Evolutionary conservation across 1,140 invertebrate genomes (phyloP).

Genomic region (Rhynchophorus ferrugineus): DNA sequence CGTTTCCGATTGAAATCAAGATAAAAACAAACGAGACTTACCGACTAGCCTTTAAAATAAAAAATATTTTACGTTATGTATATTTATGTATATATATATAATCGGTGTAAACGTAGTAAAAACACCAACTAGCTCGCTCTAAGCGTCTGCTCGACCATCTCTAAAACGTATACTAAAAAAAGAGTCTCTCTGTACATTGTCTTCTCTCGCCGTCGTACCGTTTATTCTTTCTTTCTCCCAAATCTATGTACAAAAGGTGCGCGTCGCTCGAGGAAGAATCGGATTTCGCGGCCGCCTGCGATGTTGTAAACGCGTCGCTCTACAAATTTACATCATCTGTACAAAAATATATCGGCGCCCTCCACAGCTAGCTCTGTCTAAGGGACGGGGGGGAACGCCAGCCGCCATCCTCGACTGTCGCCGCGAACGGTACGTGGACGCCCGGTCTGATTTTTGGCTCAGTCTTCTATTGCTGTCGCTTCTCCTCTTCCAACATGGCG

Average conservation of each 20-base stretch:
- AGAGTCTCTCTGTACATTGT: conserved; percentile 32
- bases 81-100: conserved; percentile 15
- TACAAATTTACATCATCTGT: not conserved
- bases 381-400: too few species aligned
- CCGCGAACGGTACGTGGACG: too few species aligned
- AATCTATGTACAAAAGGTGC: conserved; percentile 1
- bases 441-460: too few species aligned
- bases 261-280: not conserved
- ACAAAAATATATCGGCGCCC: not conserved
- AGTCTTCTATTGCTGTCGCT: conserved; percentile 49
- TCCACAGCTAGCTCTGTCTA: too few species aligned
- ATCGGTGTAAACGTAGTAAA: conserved; percentile 31
- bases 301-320: not conserved
- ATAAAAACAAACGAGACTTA: not conserved
- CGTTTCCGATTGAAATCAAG: not conserved
- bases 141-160: conserved; percentile 14
- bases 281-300: not conserved
- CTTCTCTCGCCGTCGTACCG: conserved; percentile 15
- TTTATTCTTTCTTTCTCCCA: conserved; percentile 5
- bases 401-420: too few species aligned
- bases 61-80: conserved; percentile 1
- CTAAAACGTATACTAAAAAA: conserved; percentile 34
- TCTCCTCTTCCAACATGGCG: conserved; percentile 89
- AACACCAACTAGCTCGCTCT: conserved; percentile 25
- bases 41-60: not conserved